A percentile compares a stretch with the other conserved stretches of the same genome.
Evolutionary conservation across 2,888 invertebrate species (phyloP).

Genomic region (Patella ulyssiponensis): DNA sequence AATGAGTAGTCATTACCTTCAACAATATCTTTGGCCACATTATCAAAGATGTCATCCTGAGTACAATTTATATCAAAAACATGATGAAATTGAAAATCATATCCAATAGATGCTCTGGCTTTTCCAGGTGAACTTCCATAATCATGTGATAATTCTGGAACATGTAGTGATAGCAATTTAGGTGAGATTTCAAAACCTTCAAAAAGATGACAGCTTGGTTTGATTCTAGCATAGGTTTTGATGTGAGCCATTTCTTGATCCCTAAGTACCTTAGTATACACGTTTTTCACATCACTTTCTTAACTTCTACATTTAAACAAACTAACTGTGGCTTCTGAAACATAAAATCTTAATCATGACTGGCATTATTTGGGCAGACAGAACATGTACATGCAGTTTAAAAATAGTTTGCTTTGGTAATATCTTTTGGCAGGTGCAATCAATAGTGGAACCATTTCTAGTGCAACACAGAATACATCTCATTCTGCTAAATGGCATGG

Average conservation of each 20-base stretch:
- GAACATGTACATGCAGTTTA: no score
- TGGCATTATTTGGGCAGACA: no score
- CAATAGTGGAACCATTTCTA: no score
- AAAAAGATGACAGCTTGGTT: constrained; percentile 56
- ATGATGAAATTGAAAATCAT: constrained; percentile 64
- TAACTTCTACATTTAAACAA: no score
- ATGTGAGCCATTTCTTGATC: constrained; percentile 61
- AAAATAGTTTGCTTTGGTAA: no score
- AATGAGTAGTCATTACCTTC: constrained; percentile 47
- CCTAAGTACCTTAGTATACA: neutral
- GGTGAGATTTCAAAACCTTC: constrained; percentile 55
- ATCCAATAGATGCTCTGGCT: constrained; percentile 50
- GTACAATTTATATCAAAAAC: constrained; percentile 54
- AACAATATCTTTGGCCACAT: constrained; percentile 61
- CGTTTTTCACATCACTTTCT: no score
- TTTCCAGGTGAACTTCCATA: constrained; percentile 36
- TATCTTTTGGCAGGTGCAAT: no score
- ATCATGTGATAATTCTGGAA: constrained; percentile 56
- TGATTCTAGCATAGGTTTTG: constrained; percentile 64
- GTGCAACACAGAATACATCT: no score
- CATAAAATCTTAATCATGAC: no score
- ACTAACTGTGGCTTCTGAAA: no score
- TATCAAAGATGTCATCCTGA: constrained; percentile 64
- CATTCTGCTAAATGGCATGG: no score
- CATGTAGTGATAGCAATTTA: constrained; percentile 47